Base-by-base conservation (phyloP, 2,113 vertebrate genomes). In the Blennius ocellaris region DNA sequence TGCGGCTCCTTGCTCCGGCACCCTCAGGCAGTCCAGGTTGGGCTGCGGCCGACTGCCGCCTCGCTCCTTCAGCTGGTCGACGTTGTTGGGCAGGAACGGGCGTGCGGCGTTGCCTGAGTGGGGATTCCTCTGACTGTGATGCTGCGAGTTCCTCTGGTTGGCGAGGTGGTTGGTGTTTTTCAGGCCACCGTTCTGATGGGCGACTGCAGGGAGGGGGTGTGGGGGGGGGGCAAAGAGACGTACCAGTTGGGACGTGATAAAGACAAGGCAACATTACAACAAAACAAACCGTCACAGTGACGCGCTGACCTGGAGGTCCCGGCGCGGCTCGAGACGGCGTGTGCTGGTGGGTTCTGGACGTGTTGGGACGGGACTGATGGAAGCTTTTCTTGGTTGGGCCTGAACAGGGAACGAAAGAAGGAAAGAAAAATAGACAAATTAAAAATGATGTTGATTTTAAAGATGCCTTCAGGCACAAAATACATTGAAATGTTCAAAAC, bases 1-100 rank as follows among this genome's bases (percentile, higher is more conserved):
- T 0, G 97, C 98, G 30, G 96, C 97, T 69, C 98, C 98, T 85
- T 97, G 97, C 39, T 99, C 98, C 0, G 98, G 98, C 12, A 99
- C 98, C 82, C 81, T 95, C 68, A 99, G 94, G 83, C 96, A 99
- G 81, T 99, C 97, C 83, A 98, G 73, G 91, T 96, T 96, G 7
- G 92, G 87, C 81, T 95, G 94, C 3, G 85, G 94, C 5, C 94
- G 91, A 86, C 92, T 94, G 44, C 93, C 81, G 10, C 91, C 69
- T 44, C 82, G 94, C 59, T 94, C 93, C 12, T 91, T 92, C 48
- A 69, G 64, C 80, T 89, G 92, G 66, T 80, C 92, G 40, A 78
- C 84, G 0, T 93, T 95, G 56, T 82, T 90, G 1, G 98, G 98
- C 87, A 99, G 86, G 60, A 92, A 87, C 0, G 97, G 97, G 5